Base-by-base conservation (phyloP, 2,888 invertebrate genomes). In the Agrochola circellaris region DNA sequence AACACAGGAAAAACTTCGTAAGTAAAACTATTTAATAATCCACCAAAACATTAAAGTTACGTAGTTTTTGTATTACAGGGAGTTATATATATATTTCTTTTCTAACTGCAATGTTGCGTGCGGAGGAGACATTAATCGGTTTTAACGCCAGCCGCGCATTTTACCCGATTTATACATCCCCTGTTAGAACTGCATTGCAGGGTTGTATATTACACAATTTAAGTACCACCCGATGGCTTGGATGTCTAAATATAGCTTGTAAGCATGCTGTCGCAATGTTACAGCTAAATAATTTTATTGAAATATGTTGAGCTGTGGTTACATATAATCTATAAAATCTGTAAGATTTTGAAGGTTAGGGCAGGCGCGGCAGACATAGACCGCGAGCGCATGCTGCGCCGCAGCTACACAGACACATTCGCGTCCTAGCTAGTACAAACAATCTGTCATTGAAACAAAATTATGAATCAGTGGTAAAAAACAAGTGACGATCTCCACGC, bases 101-200 rank as follows among this genome's bases (percentile, higher is more conserved):
- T 89, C 88, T 93, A 93, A 93, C 92, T 93, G 94, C 93, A 93
- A 87, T 87, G 91, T 95, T 90, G 95, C 95, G 95, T 95, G 95
- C 81, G 89, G 80, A 89, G 87, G 81, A 79, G 85, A 90, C 95
- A 95, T 95, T 95, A 95, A 95, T 95, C 93, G 93, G 93, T 91
- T 94, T 92, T 91, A 93, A 91, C 93, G 92, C 91, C 87, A 87
- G 88, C 89, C 91, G 92, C 92, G 91, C 93, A 90, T 92, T 93
- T 92, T 79, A 83, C 61, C 69, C 85, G 85, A 86, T 88, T 86
- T 91, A 92, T 91, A 89, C 81, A 82, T 81, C 83, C 87, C 84
- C 80, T 81, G 60, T 77, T 75, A 89, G 90, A 91, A 90, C 94
- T 93, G 94, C 94, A 93, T 90, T 94, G 94, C 94, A 88, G 93